These are phyloP conservation scores for Trichogramma evanescens DNA, from an alignment of 2,888 invertebrate species.

Conservation along the genomic window DNA sequence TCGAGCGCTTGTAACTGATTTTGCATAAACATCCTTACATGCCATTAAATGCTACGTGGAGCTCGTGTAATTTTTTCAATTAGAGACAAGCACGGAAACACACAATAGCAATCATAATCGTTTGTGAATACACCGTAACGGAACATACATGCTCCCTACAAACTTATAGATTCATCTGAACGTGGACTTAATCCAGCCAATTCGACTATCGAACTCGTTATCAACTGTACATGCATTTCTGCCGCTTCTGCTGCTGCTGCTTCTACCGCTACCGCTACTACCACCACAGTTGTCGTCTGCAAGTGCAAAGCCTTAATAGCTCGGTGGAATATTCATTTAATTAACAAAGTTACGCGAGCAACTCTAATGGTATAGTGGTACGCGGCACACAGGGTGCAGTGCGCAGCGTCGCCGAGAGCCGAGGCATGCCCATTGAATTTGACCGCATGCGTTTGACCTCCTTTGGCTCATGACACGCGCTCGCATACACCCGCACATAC, in stretches of 20 bases:
- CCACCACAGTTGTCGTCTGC: no score
- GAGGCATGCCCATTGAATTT: slow-evolving; percentile 3
- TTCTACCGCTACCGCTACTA: no score
- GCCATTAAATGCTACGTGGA: no score
- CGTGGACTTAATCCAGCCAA: background rate
- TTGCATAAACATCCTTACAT: no score
- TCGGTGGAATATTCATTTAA: slow-evolving; percentile 13
- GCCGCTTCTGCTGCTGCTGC: no score
- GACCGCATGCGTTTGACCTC: slow-evolving; percentile 10
- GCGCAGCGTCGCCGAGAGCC: background rate
- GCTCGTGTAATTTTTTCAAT: no score
- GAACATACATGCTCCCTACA: no score
- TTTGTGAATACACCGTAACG: no score
- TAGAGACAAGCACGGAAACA: no score
- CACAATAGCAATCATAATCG: no score
- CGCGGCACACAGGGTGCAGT: background rate
- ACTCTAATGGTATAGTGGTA: background rate
- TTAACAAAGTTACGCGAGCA: slow-evolving; percentile 16
- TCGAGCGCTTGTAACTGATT: no score
- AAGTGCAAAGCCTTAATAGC: slow-evolving; percentile 1
- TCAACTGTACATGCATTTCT: background rate
- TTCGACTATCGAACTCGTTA: slow-evolving; percentile 4
- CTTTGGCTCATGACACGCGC: background rate
- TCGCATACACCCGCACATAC: background rate
- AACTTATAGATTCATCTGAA: slow-evolving; percentile 17